These are phyloP conservation scores for Dendrocincla tyrannina DNA, from an alignment of 2,797 vertebrate species.

Conservation along the genomic window DNA sequence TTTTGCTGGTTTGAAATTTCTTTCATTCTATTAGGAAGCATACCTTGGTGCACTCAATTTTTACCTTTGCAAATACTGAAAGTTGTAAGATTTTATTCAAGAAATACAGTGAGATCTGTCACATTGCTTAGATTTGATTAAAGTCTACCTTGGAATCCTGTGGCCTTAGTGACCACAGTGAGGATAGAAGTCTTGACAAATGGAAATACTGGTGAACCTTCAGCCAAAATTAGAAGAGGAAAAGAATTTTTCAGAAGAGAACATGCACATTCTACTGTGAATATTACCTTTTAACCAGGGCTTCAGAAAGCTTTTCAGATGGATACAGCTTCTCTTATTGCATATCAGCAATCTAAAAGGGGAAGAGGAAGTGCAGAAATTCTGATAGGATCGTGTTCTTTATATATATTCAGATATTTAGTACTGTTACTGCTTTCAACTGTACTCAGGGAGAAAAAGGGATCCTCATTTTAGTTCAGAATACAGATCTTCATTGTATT, in stretches of 20 bases:
- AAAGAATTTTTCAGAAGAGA: neutral
- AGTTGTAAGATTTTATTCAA: neutral
- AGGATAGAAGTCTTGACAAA: neutral
- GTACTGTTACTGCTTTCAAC: neutral
- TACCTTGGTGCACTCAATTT: neutral
- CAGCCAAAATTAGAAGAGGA: neutral
- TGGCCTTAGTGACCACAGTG: neutral
- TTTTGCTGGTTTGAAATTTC: neutral
- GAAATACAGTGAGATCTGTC: neutral
- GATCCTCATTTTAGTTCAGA: conserved; percentile 9
- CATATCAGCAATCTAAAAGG: neutral
- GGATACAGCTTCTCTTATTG: neutral
- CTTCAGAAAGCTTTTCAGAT: neutral
- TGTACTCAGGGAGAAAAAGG: neutral
- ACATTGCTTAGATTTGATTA: neutral
- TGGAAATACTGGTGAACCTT: neutral
- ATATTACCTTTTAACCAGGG: neutral
- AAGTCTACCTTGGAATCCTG: neutral
- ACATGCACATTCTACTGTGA: neutral
- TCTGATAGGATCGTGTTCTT: neutral
- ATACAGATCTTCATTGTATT: neutral
- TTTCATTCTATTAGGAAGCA: neutral
- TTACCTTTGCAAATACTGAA: neutral
- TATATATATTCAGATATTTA: neutral
- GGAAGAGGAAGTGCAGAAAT: neutral